Evolutionary conservation across 92 coral and sea anemone species (phyloP).

Genomic region (Parazoanthus darwini): DNA sequence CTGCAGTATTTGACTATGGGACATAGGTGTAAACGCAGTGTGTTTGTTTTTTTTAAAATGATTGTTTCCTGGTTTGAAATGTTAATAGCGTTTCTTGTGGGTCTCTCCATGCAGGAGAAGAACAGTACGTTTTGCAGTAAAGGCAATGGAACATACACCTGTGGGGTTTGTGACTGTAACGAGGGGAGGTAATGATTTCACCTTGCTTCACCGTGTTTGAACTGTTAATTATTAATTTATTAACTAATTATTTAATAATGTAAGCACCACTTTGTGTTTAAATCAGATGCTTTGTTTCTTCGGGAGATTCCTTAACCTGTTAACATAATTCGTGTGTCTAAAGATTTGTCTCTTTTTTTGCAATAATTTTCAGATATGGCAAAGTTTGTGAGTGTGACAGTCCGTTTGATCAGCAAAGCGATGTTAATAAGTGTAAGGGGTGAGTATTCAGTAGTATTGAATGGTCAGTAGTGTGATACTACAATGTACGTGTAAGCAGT

Average conservation of each 20-base stretch:
- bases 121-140: constrained; percentile 71
- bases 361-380: constrained; percentile 63
- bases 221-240: too few relatives aligned
- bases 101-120: constrained; percentile 52
- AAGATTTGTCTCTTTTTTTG: not conserved
- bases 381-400: constrained; percentile 82
- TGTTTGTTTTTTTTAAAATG: too few relatives aligned
- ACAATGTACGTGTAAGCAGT: constrained; percentile 37
- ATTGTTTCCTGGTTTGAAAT: too few relatives aligned
- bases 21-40: too few relatives aligned
- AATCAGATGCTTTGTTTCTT: too few relatives aligned
- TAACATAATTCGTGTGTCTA: too few relatives aligned
- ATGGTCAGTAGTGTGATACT: constrained; percentile 44
- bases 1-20: too few relatives aligned
- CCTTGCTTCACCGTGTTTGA: not conserved
- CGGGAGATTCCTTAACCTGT: too few relatives aligned
- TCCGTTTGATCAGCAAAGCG: constrained; percentile 69
- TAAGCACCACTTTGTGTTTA: too few relatives aligned
- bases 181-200: constrained; percentile 67
- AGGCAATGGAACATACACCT: constrained; percentile 81
- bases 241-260: too few relatives aligned
- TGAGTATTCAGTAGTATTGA: constrained; percentile 31
- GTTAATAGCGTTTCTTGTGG: not conserved
- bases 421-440: constrained; percentile 56
- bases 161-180: constrained; percentile 88